Evolutionary conservation across 2,797 vertebrate species (phyloP).

Genomic region (Parauchenoglanis punctatus): DNA sequence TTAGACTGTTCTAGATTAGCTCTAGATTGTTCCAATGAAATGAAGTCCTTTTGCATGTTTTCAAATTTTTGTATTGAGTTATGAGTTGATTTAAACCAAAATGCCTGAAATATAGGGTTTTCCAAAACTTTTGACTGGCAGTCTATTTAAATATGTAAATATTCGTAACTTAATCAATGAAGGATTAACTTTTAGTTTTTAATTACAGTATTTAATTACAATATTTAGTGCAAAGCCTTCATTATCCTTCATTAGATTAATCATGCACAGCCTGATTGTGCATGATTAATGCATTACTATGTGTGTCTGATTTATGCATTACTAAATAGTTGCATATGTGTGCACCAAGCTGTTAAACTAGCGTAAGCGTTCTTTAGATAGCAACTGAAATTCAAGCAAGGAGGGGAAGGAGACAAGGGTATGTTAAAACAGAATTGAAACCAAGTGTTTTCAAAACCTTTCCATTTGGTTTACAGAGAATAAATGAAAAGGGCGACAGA

Average conservation of each 20-base stretch:
- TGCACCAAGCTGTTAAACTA: not conserved
- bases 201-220: constrained; percentile 26
- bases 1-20: not conserved
- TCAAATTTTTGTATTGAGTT: not conserved
- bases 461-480: not conserved
- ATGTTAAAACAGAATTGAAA: not conserved
- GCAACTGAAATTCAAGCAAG: not conserved
- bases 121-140: not conserved
- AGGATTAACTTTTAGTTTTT: not conserved
- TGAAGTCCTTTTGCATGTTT: not conserved
- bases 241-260: constrained; percentile 48
- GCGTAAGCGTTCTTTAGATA: not conserved
- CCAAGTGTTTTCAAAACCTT: not conserved
- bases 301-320: constrained; percentile 11
- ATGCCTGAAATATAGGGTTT: not conserved
- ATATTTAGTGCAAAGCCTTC: constrained; percentile 38
- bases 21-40: not conserved
- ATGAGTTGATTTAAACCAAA: not conserved
- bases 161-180: not conserved
- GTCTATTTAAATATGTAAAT: constrained; percentile 5
- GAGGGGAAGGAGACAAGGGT: not conserved
- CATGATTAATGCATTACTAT: constrained; percentile 36
- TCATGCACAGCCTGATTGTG: constrained; percentile 26
- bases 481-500: constrained; percentile 4
- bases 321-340: not conserved